Base-by-base conservation (phyloP, 2,888 invertebrate genomes). In the Spodoptera exigua region DNA sequence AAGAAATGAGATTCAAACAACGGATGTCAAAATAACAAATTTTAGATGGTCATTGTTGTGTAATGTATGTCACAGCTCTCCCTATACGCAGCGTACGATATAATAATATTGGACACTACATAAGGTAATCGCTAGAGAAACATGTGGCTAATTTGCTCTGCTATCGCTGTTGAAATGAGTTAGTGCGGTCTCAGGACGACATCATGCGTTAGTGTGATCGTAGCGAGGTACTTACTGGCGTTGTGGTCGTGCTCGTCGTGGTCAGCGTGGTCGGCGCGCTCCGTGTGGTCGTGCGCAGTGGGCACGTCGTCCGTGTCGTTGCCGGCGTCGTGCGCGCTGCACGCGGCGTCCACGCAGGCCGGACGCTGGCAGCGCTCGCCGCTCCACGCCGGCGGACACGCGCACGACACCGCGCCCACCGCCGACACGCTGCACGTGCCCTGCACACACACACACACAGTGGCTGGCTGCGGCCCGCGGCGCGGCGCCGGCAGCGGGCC, bases 281-380 rank as follows among this genome's bases (percentile, higher is more conserved):
- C 18, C 10, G n/a, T 5, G 54, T 39, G 11, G 12, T 17, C 14
- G 43, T 13, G 11, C 34, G 62, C 37, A 14, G 1, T 10, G 14
- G 37, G 13, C 2, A 5, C 53, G 72, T 34, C 14, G 44, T 39
- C 49, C 27, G 61, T 11, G 39, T 32, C 21, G 47, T 34, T 73
- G 76, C 74, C 47, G 72, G 74, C 52, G 41, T 69, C 70, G 34
- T 70, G 72, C 55, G 12, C 13, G 27, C n/a, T 52, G 72, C 87
- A 84, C 47, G 95, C 95, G 44, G 95, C 95, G 84, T 84, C 85
- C 1, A 95, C 95, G 87, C 97, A 97, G 16, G 95, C 95, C 84
- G 95, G 96, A 53, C 95, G 95, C 85, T 97, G 96, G 89, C 97
- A 97, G 53, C 95, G 93, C 64, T 95, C 92, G 37, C 97, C 97